phyloP scores from a whole-genome alignment of 2,797 vertebrate species.

The Tragopan temminckii region DNA sequence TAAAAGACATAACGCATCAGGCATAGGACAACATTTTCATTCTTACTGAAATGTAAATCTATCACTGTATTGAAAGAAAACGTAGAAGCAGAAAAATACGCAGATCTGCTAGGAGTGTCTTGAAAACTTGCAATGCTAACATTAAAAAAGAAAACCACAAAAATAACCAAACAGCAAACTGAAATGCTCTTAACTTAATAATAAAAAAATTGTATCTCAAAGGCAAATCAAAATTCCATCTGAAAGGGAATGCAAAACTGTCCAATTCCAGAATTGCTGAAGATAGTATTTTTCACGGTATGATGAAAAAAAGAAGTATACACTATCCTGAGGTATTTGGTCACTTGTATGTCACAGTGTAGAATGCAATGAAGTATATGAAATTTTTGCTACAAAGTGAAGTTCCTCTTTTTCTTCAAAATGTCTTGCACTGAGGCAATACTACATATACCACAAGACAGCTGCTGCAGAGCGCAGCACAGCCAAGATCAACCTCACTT shows the following conservation, averaged over 20 bases:
- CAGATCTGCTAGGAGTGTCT: background rate
- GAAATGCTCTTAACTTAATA: background rate
- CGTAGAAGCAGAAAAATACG: background rate
- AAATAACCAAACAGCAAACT: background rate
- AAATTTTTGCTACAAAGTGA: background rate
- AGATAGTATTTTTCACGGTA: background rate
- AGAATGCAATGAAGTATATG: background rate
- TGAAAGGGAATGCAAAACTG: background rate
- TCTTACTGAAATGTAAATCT: background rate
- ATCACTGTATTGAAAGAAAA: background rate
- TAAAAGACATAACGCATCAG: background rate
- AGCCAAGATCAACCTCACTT: slow-evolving; percentile 16
- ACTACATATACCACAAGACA: background rate
- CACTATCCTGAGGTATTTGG: background rate
- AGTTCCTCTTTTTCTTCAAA: background rate
- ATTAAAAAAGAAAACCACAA: background rate
- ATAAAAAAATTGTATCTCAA: background rate
- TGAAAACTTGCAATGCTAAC: background rate
- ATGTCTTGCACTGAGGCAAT: background rate
- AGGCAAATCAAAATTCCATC: background rate
- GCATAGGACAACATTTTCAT: background rate
- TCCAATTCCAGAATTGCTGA: background rate
- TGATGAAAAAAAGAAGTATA: background rate
- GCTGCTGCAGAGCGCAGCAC: background rate
- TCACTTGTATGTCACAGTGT: background rate